These are phyloP conservation scores for Tinea trinotella DNA, from an alignment of 2,888 invertebrate species.

Conservation along the genomic window DNA sequence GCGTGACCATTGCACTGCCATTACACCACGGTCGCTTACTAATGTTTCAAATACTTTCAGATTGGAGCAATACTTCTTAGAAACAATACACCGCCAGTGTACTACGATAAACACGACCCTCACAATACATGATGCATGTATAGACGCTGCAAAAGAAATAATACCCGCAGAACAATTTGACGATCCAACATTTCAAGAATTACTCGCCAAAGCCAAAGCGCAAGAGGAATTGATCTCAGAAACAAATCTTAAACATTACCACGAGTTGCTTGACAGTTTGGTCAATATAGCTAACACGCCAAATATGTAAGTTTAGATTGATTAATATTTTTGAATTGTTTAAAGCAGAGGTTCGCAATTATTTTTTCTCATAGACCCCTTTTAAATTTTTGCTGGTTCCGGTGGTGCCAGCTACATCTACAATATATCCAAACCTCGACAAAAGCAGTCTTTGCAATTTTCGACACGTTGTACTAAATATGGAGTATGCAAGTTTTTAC, in stretches of 20 bases:
- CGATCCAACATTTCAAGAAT: constrained; percentile 34
- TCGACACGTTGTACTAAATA: no score
- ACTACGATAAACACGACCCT: constrained; percentile 75
- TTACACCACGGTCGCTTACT: no score
- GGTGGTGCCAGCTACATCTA: no score
- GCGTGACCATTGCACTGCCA: no score
- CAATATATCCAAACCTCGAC: no score
- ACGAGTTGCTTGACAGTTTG: constrained; percentile 68
- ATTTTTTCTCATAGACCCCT: no score
- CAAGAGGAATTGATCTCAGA: constrained; percentile 52
- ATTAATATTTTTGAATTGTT: no score
- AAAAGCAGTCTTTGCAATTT: no score
- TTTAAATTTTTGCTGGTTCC: no score
- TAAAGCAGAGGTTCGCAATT: no score
- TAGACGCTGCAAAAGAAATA: constrained; percentile 61
- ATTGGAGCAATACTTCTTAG: constrained; percentile 69
- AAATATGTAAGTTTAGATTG: constrained; percentile 56
- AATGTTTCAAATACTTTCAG: no score
- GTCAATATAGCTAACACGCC: constrained; percentile 57
- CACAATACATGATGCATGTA: constrained; percentile 63
- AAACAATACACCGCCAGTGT: constrained; percentile 72
- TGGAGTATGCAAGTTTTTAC: no score
- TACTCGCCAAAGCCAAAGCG: constrained; percentile 37
- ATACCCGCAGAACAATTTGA: constrained; percentile 45
- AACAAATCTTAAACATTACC: constrained; percentile 63